Conservation (phyloP, 1,140 invertebrate genomes). For the Eriosoma lanigerum region DNA sequence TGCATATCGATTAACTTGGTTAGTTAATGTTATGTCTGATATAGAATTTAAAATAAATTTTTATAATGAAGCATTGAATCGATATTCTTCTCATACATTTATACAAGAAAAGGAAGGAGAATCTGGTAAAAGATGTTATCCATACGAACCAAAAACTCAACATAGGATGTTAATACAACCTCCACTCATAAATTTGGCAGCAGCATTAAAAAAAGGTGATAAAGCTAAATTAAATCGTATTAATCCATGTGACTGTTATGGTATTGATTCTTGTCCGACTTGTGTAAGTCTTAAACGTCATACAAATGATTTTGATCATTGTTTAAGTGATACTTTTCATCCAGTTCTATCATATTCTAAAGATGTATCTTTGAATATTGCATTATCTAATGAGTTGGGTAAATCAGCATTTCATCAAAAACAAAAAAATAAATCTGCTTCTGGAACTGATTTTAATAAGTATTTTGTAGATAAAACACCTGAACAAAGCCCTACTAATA, state of each 20-base stretch:
- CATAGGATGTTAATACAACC: constrained; percentile 46
- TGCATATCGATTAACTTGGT: constrained; percentile 39
- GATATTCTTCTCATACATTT: constrained; percentile 38
- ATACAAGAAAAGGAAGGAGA: constrained; percentile 38
- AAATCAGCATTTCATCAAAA: constrained; percentile 40
- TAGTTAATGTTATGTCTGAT: constrained; percentile 49
- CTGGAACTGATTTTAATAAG: constrained; percentile 43
- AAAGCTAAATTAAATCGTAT: constrained; percentile 50
- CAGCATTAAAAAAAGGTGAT: constrained; percentile 41
- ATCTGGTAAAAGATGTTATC: constrained; percentile 30
- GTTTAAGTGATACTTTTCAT: constrained; percentile 42
- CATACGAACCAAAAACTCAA: constrained; percentile 45
- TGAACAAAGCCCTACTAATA: constrained; percentile 34
- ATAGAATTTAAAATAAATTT: constrained; percentile 49
- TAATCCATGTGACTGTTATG: constrained; percentile 46
- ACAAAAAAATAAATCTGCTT: constrained; percentile 37
- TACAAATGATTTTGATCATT: constrained; percentile 33
- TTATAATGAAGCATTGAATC: constrained; percentile 51
- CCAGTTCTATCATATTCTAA: constrained; percentile 41
- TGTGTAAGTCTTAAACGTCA: constrained; percentile 42
- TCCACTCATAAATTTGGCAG: constrained; percentile 39
- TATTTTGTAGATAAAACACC: constrained; percentile 41
- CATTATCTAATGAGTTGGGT: constrained; percentile 36
- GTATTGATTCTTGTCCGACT: constrained; percentile 48
- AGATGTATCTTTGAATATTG: constrained; percentile 34